Base-by-base conservation (phyloP, 2,888 invertebrate species). In the Ichneumoninae sp. region DNA sequence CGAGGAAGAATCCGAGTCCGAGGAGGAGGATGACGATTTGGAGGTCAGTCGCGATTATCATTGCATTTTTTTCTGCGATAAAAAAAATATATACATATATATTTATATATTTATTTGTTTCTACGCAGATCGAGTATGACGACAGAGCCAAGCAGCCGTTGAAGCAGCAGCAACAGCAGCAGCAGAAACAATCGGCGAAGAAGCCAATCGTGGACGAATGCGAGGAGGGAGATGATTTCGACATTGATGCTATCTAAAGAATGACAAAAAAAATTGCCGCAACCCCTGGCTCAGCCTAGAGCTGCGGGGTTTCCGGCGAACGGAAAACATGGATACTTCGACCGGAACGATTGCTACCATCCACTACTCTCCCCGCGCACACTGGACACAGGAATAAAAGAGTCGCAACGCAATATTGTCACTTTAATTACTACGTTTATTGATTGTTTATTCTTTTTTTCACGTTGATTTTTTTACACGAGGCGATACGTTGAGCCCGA, bases 231-330 rank as follows among this genome's bases (percentile, higher is more conserved):
- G 96, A 96, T 90, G 98, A 98, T 92, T 96, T 98, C 92, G 98
- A 98, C 94, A 98, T 98, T 94, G 98, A 98, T 95, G 98, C 98
- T 94, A 98, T 98, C 93, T 98, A 97, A 95, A 93, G 81, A 76
- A 82, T 52, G 69, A 47, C 13, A 47, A 47, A 77, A 71, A 76
- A 73, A 60, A 44, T 65, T 75, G 50, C 16, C 8, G 19, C 40
- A n/a, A 36, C 65, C 57, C 66, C 13, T 26, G 60, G 36, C 36
- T 75, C 13, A 47, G 10, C 47, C 19, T 44, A 83, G 63, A 33
- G 10, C 13, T 30, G 57, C 26, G 74, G 63, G 68, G 30, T 30
- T 26, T 76, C 19, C 22, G 40, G 65, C 73, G 73, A 77, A 36
- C 57, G 36, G 6, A 77, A 57, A 73, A 57, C 54, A 74, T 33